phyloP scores from a whole-genome alignment of 2,888 invertebrate species.

The Brassicogethes aeneus region DNA sequence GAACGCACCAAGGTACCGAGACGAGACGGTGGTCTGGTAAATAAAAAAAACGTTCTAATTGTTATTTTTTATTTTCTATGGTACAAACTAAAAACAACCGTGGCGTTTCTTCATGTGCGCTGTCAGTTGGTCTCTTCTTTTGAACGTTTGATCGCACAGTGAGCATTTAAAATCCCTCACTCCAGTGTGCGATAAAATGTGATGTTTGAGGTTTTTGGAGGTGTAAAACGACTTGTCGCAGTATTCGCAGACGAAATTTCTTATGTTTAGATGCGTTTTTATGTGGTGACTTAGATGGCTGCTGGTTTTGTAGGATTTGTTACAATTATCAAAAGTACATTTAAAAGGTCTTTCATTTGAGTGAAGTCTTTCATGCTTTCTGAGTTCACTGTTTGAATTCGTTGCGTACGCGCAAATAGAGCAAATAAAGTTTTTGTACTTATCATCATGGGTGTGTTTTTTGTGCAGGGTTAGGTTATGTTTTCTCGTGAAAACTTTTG shows the following conservation, averaged over 20 bases:
- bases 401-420: conserved; percentile 8
- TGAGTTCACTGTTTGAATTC: conserved; percentile 9
- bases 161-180: conserved; percentile 15
- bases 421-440: conserved; percentile 8
- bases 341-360: conserved; percentile 9
- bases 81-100: not conserved
- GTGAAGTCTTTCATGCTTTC: conserved; percentile 11
- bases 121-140: conserved; percentile 11
- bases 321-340: conserved; percentile 8
- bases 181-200: conserved; percentile 15
- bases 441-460: conserved; percentile 9
- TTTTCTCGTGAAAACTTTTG: conserved; percentile 7
- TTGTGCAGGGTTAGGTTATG: conserved; percentile 10
- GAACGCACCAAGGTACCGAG: too few relatives aligned
- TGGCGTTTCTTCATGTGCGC: conserved; percentile 8
- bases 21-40: too few relatives aligned
- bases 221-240: conserved; percentile 12
- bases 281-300: conserved; percentile 9
- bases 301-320: conserved; percentile 9
- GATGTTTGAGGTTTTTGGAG: conserved; percentile 11
- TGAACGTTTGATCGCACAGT: conserved; percentile 14
- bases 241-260: conserved; percentile 9
- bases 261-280: conserved; percentile 7
- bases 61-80: not conserved
- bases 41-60: too few relatives aligned